phyloP scores from a whole-genome alignment of 2,113 vertebrate species.

The Albula glossodonta region DNA sequence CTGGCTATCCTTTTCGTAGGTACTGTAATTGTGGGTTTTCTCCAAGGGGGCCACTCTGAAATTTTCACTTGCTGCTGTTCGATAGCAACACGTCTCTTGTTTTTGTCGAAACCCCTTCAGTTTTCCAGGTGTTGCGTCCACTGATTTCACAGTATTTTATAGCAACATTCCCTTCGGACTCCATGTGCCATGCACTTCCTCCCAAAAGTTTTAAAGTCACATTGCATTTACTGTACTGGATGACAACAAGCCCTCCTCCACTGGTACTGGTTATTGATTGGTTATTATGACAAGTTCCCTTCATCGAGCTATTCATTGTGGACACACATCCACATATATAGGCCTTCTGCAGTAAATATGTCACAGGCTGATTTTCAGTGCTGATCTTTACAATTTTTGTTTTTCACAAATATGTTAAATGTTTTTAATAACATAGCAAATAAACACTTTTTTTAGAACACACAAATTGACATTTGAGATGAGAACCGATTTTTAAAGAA shows the following conservation, averaged over 20 bases:
- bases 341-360: too few species aligned
- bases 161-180: constrained; percentile 48
- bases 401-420: background rate
- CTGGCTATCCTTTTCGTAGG: constrained; percentile 43
- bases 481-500: too few species aligned
- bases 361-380: too few species aligned
- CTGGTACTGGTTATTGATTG: constrained; percentile 29
- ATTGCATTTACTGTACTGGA: constrained; percentile 25
- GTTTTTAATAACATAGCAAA: background rate
- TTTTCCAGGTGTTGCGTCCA: constrained; percentile 57
- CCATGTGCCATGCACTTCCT: constrained; percentile 50
- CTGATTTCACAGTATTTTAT: constrained; percentile 50
- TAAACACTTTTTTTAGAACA: background rate
- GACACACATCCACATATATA: background rate
- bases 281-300: constrained; percentile 25
- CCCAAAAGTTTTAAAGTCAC: constrained; percentile 58
- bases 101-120: constrained; percentile 52
- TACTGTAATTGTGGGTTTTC: constrained; percentile 58
- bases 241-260: background rate
- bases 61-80: constrained; percentile 51
- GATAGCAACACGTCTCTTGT: constrained; percentile 52
- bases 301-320: background rate
- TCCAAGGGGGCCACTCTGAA: constrained; percentile 53
- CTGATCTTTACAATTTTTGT: too few species aligned
- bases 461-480: background rate